phyloP scores from a whole-genome alignment of 2,113 vertebrate species.

The Chloropsis hardwickii region DNA sequence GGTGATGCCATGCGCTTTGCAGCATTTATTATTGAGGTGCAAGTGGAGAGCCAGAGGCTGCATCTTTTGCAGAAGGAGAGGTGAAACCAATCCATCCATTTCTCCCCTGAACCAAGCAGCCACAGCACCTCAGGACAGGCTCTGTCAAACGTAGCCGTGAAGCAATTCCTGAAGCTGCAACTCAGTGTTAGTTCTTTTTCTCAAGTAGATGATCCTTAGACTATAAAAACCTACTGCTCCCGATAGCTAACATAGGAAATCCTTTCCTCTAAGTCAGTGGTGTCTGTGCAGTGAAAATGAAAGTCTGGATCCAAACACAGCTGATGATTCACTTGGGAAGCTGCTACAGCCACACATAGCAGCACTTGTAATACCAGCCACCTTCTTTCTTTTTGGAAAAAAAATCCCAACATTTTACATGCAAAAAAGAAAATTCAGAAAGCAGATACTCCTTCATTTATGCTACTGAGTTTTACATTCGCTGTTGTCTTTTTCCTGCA shows the following conservation, averaged over 20 bases:
- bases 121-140: neutral
- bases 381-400: neutral
- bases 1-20: neutral
- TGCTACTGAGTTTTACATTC: neutral
- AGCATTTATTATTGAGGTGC: neutral
- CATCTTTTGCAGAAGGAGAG: neutral
- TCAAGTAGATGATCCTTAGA: neutral
- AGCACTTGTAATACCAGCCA: neutral
- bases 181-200: neutral
- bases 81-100: neutral
- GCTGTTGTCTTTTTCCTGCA: neutral
- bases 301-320: slow-evolving; percentile 6
- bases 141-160: rapidly evolving
- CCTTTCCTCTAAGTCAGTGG: neutral
- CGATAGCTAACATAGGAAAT: neutral
- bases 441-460: neutral
- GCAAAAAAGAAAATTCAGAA: neutral
- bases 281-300: neutral
- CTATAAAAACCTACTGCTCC: neutral
- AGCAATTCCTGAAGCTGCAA: neutral
- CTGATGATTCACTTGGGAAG: slow-evolving; percentile 17
- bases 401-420: neutral
- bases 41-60: neutral
- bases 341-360: neutral
- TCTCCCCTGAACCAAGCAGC: neutral